Percentiles rank a stretch among this genome's conserved stretches.
Evolutionary conservation across 1,140 invertebrate species (phyloP).

Genomic region (Drosophila kanapiae): DNA sequence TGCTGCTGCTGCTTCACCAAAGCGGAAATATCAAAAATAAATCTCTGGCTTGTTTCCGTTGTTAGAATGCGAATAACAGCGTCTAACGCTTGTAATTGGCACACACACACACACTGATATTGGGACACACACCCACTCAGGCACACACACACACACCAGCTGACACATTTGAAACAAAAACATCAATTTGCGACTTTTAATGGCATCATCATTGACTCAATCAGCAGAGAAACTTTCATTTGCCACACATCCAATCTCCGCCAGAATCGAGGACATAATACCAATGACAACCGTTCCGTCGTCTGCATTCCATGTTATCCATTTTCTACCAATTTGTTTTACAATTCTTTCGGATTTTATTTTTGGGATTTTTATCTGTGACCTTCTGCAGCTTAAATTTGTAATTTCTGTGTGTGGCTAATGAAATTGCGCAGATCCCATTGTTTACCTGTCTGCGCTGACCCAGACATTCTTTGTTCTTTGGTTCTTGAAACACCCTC

Average conservation of each 20-base stretch:
- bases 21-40: conserved; percentile 84
- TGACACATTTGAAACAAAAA: conserved; percentile 75
- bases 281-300: conserved; percentile 28
- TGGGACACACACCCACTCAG: conserved; percentile 8
- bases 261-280: conserved; percentile 19
- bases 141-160: conserved; percentile 6
- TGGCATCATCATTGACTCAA: conserved; percentile 82
- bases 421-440: conserved; percentile 31
- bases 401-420: conserved; percentile 14
- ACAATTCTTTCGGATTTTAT: conserved; percentile 16
- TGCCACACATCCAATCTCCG: conserved; percentile 56
- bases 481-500: not conserved
- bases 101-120: conserved; percentile 39
- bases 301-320: conserved; percentile 22
- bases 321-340: conserved; percentile 25
- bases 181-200: conserved; percentile 82
- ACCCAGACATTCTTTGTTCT: conserved; percentile 30
- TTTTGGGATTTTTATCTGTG: conserved; percentile 8
- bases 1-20: conserved; percentile 56
- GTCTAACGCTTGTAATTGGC: conserved; percentile 76
- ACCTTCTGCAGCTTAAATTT: conserved; percentile 5
- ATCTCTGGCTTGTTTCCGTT: conserved; percentile 80
- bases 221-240: conserved; percentile 75
- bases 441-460: conserved; percentile 40
- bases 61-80: conserved; percentile 71